Evolutionary conservation across 2,113 vertebrate species (phyloP).

Genomic region (Etheostoma cragini): DNA sequence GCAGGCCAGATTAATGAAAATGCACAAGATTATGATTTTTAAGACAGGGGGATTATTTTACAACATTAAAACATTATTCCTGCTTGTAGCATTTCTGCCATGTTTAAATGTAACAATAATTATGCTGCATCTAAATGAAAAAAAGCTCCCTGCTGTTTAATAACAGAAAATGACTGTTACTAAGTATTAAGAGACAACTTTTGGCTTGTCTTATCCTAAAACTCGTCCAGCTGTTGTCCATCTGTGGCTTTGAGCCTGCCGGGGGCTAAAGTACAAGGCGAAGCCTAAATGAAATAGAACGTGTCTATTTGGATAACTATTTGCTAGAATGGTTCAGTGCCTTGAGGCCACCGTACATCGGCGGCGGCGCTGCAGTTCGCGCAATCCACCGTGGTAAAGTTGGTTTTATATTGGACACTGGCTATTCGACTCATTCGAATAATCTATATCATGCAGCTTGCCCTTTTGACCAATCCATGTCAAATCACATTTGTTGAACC

Average conservation of each 20-base stretch:
- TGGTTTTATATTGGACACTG: too few species aligned
- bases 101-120: conserved; percentile 19
- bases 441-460: too few species aligned
- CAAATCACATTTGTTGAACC: too few species aligned
- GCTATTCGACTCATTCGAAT: too few species aligned
- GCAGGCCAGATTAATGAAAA: conserved; percentile 3
- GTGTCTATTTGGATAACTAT: conserved; percentile 46
- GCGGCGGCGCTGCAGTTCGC: conserved; percentile 74
- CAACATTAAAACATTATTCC: not conserved
- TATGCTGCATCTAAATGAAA: conserved; percentile 23
- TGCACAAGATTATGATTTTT: conserved; percentile 22
- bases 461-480: too few species aligned
- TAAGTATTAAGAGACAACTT: conserved; percentile 49
- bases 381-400: not conserved
- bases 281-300: not conserved
- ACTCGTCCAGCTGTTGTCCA: conserved; percentile 65
- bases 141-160: conserved; percentile 62
- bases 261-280: conserved; percentile 1
- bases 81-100: not conserved
- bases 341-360: conserved; percentile 59
- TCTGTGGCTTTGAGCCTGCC: conserved; percentile 36
- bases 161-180: not conserved
- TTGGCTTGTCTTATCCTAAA: conserved; percentile 22
- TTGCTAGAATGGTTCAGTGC: conserved; percentile 41
- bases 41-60: conserved; percentile 7